phyloP scores from a whole-genome alignment of 2,113 vertebrate genomes.

The Phylloscopus trochilus region DNA sequence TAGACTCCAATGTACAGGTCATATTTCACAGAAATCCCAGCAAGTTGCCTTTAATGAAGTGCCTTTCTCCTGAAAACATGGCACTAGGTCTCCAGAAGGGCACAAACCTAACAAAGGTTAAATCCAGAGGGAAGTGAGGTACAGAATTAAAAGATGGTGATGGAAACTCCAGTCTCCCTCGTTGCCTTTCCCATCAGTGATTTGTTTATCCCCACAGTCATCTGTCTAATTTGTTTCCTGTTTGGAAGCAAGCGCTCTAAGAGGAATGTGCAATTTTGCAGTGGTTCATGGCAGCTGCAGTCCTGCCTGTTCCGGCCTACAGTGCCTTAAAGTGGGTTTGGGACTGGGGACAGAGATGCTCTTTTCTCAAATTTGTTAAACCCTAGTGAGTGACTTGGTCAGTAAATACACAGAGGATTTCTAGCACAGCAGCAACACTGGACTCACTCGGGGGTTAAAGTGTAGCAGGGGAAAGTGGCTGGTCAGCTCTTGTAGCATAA shows the following conservation, averaged over 20 bases:
- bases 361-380: neutral
- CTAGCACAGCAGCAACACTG: neutral
- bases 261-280: neutral
- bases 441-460: neutral
- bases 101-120: neutral
- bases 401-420: neutral
- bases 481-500: neutral
- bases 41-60: neutral
- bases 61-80: neutral
- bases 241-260: neutral
- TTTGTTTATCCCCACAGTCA: neutral
- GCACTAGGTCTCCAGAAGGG: neutral
- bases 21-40: neutral
- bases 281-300: neutral
- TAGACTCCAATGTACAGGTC: neutral
- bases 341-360: neutral
- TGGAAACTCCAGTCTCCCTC: neutral
- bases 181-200: neutral
- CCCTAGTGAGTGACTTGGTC: neutral
- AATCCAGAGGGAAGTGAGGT: neutral
- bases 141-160: neutral
- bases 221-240: neutral
- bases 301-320: neutral
- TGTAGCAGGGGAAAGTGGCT: neutral
- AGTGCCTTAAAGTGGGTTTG: neutral